Percentiles rank a stretch among this genome's conserved stretches.
Conservation (phyloP, 2,113 vertebrate genomes). For the Amia ocellicauda region DNA sequence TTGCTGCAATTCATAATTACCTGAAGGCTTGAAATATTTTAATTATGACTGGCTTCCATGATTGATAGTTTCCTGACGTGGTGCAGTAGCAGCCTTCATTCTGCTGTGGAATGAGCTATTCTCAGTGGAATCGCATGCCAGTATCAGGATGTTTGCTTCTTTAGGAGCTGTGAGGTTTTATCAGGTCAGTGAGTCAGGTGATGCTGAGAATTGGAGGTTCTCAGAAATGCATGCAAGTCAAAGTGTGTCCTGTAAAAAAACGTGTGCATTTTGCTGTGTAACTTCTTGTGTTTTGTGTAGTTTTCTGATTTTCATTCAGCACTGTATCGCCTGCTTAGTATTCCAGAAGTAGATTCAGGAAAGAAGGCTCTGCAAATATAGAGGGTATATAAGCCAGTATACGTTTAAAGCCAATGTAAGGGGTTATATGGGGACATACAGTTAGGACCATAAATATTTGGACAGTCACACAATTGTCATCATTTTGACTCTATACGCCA, state of each 20-base stretch:
- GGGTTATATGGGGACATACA: too few species aligned
- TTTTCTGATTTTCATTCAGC: too few species aligned
- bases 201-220: background rate
- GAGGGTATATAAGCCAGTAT: too few species aligned
- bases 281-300: too few species aligned
- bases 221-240: background rate
- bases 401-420: too few species aligned
- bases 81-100: background rate
- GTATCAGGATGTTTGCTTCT: conserved; percentile 10
- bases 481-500: too few species aligned
- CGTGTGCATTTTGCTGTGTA: too few species aligned
- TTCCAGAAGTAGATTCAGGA: too few species aligned
- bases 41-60: conserved; percentile 10
- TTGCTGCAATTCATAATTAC: conserved; percentile 24
- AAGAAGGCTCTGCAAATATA: too few species aligned
- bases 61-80: conserved; percentile 23
- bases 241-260: background rate
- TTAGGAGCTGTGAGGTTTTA: background rate
- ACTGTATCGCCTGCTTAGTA: too few species aligned
- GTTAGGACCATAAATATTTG: too few species aligned
- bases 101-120: conserved; percentile 9
- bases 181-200: conserved; percentile 17
- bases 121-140: conserved; percentile 14
- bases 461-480: too few species aligned
- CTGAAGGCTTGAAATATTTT: conserved; percentile 13